These are phyloP conservation scores for Tragelaphus strepsiceros DNA, from an alignment of 2,113 vertebrate species.

Conservation along the genomic window DNA sequence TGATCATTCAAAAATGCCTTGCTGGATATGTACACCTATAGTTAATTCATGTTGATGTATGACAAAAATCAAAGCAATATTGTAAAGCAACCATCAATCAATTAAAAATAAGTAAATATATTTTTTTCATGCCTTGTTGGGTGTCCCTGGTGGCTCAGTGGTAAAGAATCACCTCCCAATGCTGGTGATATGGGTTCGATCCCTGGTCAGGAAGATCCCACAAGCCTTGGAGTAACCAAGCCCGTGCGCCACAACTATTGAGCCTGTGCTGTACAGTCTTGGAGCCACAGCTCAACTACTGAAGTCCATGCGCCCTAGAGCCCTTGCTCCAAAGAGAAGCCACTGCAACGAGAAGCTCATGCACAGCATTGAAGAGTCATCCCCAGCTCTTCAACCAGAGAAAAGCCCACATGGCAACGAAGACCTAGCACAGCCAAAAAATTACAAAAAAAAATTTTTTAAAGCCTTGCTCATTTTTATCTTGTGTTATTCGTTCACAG, in stretches of 20 bases:
- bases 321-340: background rate
- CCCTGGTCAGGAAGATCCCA: background rate
- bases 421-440: background rate
- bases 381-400: background rate
- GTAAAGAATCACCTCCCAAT: background rate
- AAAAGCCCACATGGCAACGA: background rate
- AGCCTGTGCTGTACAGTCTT: background rate
- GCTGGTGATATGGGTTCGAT: background rate
- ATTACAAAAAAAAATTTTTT: background rate
- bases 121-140: background rate
- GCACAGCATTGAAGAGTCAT: background rate
- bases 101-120: background rate
- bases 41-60: background rate
- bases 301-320: background rate
- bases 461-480: background rate
- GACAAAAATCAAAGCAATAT: background rate
- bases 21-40: background rate
- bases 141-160: background rate
- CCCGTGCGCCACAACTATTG: background rate
- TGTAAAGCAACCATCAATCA: background rate
- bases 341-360: background rate
- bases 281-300: background rate
- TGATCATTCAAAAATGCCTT: background rate
- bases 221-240: background rate
- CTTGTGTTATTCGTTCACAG: background rate